phyloP scores from a whole-genome alignment of 1,140 invertebrate species.

The Melitaea cinxia region DNA sequence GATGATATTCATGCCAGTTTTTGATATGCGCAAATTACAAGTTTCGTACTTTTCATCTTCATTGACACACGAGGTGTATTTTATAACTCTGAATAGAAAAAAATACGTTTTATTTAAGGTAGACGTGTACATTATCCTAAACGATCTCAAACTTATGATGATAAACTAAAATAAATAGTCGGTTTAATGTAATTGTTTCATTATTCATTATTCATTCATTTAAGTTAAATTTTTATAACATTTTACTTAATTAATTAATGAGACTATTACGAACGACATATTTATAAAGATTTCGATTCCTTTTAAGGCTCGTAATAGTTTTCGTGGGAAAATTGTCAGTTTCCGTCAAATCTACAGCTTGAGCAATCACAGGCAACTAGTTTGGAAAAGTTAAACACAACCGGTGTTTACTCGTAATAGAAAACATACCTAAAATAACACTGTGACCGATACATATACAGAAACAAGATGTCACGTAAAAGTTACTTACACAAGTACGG shows the following conservation, averaged over 20 bases:
- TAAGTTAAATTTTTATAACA: too few species aligned
- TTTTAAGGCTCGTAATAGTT: neutral
- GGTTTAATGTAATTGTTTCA: too few species aligned
- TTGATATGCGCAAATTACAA: too few species aligned
- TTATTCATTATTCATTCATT: too few species aligned
- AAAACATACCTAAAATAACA: neutral
- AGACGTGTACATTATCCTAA: too few species aligned
- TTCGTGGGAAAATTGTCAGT: neutral
- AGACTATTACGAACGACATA: neutral
- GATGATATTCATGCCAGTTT: too few species aligned
- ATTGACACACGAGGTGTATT: too few species aligned
- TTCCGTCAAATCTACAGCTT: slow-evolving; percentile 1
- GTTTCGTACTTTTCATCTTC: too few species aligned
- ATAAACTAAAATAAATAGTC: too few species aligned
- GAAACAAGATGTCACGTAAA: slow-evolving; percentile 33
- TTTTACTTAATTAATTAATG: neutral
- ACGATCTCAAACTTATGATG: too few species aligned
- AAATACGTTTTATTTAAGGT: too few species aligned
- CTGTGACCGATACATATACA: neutral
- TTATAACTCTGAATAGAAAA: too few species aligned
- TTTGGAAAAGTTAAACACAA: slow-evolving; percentile 5
- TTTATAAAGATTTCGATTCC: neutral
- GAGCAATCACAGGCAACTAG: neutral
- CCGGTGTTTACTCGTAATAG: neutral
- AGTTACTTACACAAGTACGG: slow-evolving; percentile 33